Evolutionary conservation across 1,140 invertebrate species (phyloP).

Genomic region (Sycophila sp.): DNA sequence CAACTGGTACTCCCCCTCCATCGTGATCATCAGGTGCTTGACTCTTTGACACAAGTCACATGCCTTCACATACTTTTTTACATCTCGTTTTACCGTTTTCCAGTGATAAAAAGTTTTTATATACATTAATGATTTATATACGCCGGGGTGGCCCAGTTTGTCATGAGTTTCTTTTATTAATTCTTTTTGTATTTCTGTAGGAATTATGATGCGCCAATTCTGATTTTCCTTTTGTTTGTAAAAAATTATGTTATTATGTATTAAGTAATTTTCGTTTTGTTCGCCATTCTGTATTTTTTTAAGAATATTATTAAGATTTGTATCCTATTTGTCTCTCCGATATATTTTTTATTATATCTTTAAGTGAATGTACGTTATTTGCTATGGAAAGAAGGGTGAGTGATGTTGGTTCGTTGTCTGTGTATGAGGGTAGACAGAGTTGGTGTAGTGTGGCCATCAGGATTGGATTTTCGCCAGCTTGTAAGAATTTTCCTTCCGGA

Average conservation of each 20-base stretch:
- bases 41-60: neutral
- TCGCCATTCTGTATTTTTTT: neutral
- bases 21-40: neutral
- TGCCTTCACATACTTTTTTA: neutral
- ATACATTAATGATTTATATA: conserved; percentile 5
- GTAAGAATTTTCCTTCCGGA: neutral
- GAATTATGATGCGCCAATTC: neutral
- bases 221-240: neutral
- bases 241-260: conserved; percentile 1
- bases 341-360: too few relatives aligned
- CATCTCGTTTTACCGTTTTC: neutral
- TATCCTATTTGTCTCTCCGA: neutral
- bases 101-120: neutral
- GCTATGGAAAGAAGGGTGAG: too few relatives aligned
- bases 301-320: neutral
- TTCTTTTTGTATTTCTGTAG: neutral
- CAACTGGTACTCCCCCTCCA: neutral
- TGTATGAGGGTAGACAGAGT: neutral
- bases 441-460: neutral
- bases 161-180: neutral
- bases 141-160: neutral
- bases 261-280: neutral
- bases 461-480: neutral
- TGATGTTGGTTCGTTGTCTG: neutral
- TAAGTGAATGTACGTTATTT: too few relatives aligned